phyloP scores from a whole-genome alignment of 2,888 invertebrate species.

The Acleris sparsana region DNA sequence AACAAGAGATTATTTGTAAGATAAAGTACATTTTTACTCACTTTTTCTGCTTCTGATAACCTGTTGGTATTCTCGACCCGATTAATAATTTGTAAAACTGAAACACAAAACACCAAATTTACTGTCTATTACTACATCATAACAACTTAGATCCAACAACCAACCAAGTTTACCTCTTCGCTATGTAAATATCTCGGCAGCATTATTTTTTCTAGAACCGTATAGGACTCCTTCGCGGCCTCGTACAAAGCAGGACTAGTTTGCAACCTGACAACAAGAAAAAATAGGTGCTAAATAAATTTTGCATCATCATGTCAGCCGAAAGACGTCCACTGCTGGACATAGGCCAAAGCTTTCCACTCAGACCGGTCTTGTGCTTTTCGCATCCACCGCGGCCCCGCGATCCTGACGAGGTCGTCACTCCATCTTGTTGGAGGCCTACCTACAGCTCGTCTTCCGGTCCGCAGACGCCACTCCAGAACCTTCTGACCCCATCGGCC shows the following conservation, averaged over 20 bases:
- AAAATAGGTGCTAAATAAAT: not conserved
- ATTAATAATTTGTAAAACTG: constrained; percentile 89
- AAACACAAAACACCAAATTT: constrained; percentile 47
- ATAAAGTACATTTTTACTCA: constrained; percentile 53
- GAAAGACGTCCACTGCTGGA: too few species aligned
- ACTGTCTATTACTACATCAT: not conserved
- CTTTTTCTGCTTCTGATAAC: constrained; percentile 82
- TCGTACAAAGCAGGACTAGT: constrained; percentile 90
- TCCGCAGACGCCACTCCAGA: too few species aligned
- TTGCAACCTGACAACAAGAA: constrained; percentile 79
- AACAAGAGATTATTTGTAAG: too few species aligned
- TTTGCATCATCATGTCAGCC: too few species aligned
- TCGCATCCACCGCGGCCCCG: too few species aligned
- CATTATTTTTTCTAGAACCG: constrained; percentile 88
- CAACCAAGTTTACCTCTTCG: constrained; percentile 86
- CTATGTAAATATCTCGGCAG: constrained; percentile 92
- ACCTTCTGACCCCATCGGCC: too few species aligned
- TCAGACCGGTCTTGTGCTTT: too few species aligned
- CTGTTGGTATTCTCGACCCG: constrained; percentile 85
- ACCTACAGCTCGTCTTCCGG: too few species aligned
- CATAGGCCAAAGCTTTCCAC: too few species aligned
- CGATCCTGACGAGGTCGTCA: too few species aligned
- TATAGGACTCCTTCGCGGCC: constrained; percentile 91
- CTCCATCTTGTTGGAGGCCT: too few species aligned
- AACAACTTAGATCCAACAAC: not conserved